A percentile compares a stretch with the other conserved stretches of the same genome.
These are phyloP conservation scores for Agrochola lychnidis DNA, from an alignment of 2,888 invertebrate genomes.

Conservation along the genomic window DNA sequence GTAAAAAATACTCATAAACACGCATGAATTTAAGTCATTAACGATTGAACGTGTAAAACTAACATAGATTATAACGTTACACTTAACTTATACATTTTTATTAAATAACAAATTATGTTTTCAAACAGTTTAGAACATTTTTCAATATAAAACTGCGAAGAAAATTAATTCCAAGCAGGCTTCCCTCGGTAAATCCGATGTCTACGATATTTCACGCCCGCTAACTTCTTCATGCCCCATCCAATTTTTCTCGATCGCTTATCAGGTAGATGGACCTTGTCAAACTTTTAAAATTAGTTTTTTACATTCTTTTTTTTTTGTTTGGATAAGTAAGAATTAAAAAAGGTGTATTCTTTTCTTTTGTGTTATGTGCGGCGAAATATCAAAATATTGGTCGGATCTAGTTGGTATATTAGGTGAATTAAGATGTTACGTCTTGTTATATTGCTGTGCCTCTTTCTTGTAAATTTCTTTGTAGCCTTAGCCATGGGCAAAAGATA, in stretches of 20 bases:
- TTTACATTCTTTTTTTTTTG: constrained; percentile 72
- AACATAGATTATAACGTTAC: constrained; percentile 13
- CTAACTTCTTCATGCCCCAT: constrained; percentile 82
- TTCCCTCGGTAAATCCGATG: constrained; percentile 73
- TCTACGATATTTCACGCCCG: constrained; percentile 82
- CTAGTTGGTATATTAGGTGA: not conserved
- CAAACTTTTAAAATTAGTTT: constrained; percentile 86
- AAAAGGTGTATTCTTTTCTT: not conserved
- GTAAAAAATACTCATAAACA: constrained; percentile 28
- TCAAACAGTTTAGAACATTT: constrained; percentile 57
- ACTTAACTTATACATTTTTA: constrained; percentile 9
- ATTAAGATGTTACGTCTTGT: not conserved
- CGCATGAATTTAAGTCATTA: constrained; percentile 24
- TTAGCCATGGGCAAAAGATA: too few relatives aligned
- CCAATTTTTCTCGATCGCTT: constrained; percentile 82
- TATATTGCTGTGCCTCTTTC: not conserved
- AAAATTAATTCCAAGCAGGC: constrained; percentile 72
- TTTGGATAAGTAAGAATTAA: too few relatives aligned
- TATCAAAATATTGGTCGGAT: not conserved
- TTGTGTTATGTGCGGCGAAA: not conserved
- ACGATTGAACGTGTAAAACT: constrained; percentile 11
- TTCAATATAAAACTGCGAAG: constrained; percentile 68
- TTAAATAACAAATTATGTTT: constrained; percentile 37
- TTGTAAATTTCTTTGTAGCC: not conserved
- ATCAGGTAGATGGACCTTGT: constrained; percentile 84